These are phyloP conservation scores for Anser cygnoides DNA, from an alignment of 2,113 vertebrate genomes.

Conservation along the genomic window DNA sequence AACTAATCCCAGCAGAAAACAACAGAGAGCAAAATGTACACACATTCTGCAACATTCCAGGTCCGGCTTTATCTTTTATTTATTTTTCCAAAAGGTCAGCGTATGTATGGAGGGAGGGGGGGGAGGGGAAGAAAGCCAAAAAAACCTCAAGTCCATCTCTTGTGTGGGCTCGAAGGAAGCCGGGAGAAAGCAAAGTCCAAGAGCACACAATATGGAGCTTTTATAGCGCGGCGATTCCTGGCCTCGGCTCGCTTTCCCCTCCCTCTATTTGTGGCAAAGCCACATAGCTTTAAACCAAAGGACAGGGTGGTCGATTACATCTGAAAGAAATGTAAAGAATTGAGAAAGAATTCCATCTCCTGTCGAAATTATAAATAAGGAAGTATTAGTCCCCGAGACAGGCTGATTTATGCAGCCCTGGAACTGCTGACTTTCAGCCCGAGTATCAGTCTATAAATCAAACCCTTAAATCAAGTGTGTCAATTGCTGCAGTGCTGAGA, in stretches of 20 bases:
- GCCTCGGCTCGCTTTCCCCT: slow-evolving; percentile 47
- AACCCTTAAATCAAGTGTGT: slow-evolving; percentile 66
- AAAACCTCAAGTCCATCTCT: slow-evolving; percentile 72
- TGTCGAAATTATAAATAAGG: slow-evolving; percentile 67
- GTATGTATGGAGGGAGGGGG: slow-evolving; percentile 53
- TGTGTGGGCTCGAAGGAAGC: slow-evolving; percentile 70
- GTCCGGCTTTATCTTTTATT: slow-evolving; percentile 89
- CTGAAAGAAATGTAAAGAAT: slow-evolving; percentile 70
- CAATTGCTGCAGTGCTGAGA: slow-evolving; percentile 16
- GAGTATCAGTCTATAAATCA: slow-evolving; percentile 73
- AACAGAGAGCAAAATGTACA: slow-evolving; percentile 87
- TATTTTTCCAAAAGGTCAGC: slow-evolving; percentile 83
- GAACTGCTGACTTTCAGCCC: slow-evolving; percentile 70
- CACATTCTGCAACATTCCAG: slow-evolving; percentile 88
- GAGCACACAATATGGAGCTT: slow-evolving; percentile 73
- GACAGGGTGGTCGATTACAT: slow-evolving; percentile 69
- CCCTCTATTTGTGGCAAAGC: slow-evolving; percentile 71
- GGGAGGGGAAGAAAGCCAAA: slow-evolving; percentile 66
- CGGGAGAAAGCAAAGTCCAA: slow-evolving; percentile 71
- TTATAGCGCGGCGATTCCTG: slow-evolving; percentile 66
- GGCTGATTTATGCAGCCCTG: slow-evolving; percentile 67
- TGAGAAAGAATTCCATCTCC: slow-evolving; percentile 72
- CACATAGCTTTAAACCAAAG: slow-evolving; percentile 72
- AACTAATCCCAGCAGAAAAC: slow-evolving; percentile 91
- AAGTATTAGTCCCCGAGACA: slow-evolving; percentile 70